Evolutionary conservation across 2,888 invertebrate genomes (phyloP).

Genomic region (Platycnemis pennipes): DNA sequence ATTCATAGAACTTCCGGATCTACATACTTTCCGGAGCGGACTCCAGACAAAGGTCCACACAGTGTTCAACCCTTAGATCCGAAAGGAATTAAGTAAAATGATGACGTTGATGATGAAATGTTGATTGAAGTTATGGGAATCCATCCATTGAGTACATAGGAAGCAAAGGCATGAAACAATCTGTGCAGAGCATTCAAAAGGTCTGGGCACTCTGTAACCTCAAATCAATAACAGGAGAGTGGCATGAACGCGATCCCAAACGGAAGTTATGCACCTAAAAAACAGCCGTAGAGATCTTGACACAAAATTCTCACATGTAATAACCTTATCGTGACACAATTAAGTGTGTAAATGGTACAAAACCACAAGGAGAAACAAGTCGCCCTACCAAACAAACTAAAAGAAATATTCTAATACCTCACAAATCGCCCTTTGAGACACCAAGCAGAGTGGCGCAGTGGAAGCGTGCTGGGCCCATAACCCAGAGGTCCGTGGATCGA

Average conservation of each 20-base stretch:
- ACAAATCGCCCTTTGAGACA: neutral
- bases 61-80: too few species aligned
- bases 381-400: neutral
- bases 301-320: too few species aligned
- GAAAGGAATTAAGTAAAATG: too few species aligned
- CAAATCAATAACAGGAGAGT: neutral
- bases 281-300: neutral
- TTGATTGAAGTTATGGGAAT: too few species aligned
- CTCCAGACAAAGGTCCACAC: too few species aligned
- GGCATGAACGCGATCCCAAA: neutral
- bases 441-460: constrained; percentile 33
- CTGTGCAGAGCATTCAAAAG: neutral
- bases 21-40: too few species aligned
- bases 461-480: constrained; percentile 39
- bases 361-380: neutral
- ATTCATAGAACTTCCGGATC: too few species aligned
- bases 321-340: neutral
- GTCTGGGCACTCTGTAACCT: neutral
- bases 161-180: neutral
- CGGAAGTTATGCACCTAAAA: neutral
- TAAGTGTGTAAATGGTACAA: neutral
- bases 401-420: neutral
- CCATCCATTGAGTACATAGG: too few species aligned
- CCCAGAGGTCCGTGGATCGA: constrained; percentile 39
- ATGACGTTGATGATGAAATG: too few species aligned